Evolutionary conservation across 37 sponge, comb jelly and placozoan genomes (phyloP), one percentile per base, ranked within the genome.

Genomic region (Tethya wilhelma): DNA sequence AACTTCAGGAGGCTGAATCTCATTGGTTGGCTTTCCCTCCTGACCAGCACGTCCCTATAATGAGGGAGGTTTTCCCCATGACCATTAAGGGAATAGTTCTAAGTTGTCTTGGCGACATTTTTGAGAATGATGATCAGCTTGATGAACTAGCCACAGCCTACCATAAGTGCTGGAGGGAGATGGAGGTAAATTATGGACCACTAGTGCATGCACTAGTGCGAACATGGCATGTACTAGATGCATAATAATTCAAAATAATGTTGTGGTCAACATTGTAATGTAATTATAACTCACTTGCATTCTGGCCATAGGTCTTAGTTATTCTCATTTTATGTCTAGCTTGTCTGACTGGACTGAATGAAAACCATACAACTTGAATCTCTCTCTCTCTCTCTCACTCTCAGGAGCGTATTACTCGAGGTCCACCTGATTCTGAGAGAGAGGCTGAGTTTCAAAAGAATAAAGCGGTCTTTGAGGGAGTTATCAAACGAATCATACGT

Each of bases 61-160:
- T 25, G 28, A 72, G 84, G 65, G 74, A 83, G 25, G 41, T 42
- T 31, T 77, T 92, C 64, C 40, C 85, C 14, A 73, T 92, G 69
- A 79, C 93, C 44, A 92, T 92, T 14, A 83, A 88, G 43, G 79
- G 84, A 34, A 88, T 92, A 34, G 29, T 45, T 56, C 74, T 71
- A 3, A 67, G 78, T 7, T 82, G 84, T 34, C 58, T 92, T 58
- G 81, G 85, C 32, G 81, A 88, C 20, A 53, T 74, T 9, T 83
- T 84, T 55, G 46, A 77, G 38, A 38, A 28, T 56, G 55, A 84
- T 2, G 75, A 81, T 8, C 86, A 88, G 59, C 75, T 86, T 31
- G 56, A 79, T 31, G 38, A 33, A 62, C 43, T 86, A 39, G 71
- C 86, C 20, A 45, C 43, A n/a, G 81, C 68, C 30, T 93, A 93